phyloP scores from a whole-genome alignment of 2,113 vertebrate genomes.

The Castor canadensis region DNA sequence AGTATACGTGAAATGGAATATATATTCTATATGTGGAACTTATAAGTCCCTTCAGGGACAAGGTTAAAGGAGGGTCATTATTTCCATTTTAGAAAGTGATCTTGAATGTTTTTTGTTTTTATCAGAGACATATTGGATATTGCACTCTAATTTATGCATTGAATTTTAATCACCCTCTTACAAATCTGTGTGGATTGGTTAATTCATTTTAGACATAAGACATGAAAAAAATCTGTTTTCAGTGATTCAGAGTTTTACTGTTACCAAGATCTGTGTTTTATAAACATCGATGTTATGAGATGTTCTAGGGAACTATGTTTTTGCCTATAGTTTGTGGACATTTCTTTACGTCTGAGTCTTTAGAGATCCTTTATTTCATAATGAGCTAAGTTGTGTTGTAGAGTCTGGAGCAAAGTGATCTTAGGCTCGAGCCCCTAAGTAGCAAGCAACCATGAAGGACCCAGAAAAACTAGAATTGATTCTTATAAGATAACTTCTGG shows the following conservation, averaged over 20 bases:
- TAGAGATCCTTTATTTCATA: slow-evolving; percentile 64
- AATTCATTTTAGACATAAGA: background rate
- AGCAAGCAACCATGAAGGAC: background rate
- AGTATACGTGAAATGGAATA: slow-evolving; percentile 39
- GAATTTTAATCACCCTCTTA: slow-evolving; percentile 27
- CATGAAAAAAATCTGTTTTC: slow-evolving; percentile 14
- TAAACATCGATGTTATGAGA: slow-evolving; percentile 15
- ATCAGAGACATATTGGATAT: background rate
- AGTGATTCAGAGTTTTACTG: background rate
- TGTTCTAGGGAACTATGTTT: slow-evolving; percentile 10
- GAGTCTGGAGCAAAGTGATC: background rate
- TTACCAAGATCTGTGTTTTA: background rate
- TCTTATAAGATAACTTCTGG: slow-evolving; percentile 11
- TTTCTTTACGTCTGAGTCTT: slow-evolving; percentile 23
- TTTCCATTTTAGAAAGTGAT: slow-evolving; percentile 60
- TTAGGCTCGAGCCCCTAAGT: background rate
- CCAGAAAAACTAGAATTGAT: background rate
- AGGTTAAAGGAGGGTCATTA: slow-evolving; percentile 54
- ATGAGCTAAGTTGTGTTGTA: slow-evolving; percentile 27
- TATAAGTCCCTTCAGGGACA: background rate
- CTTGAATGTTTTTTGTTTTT: slow-evolving; percentile 12
- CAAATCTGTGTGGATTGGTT: background rate
- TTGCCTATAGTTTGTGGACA: background rate
- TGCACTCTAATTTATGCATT: background rate
- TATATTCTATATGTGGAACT: slow-evolving; percentile 33